Base-by-base conservation (phyloP, 1,140 invertebrate species). In the Trichonephila inaurata region DNA sequence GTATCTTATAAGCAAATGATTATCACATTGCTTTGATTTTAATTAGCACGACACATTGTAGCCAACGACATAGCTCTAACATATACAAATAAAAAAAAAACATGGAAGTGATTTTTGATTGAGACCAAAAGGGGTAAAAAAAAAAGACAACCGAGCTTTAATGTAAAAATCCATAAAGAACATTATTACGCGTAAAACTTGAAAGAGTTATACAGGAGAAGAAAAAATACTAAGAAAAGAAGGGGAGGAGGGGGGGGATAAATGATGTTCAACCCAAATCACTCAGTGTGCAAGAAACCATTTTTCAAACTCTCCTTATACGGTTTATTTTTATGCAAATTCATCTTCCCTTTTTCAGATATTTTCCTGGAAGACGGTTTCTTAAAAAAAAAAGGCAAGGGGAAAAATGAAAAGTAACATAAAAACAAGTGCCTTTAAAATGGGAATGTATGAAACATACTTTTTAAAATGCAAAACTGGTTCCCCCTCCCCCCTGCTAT, bases 311-410 rank as follows among this genome's bases (percentile, higher is more conserved):
- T 77, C 72, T 19, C 33, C 72, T 77, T 77, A 69, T 77, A 77
- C n/a, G 14, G 72, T 77, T 77, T 33, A 77, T 77, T 77, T 77
- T 77, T 77, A 77, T 77, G 72, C 33, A 77, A 77, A 77, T 77
- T 77, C 72, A 77, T 77, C 72, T 77, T 77, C 2, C 16, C 28
- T 33, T 40, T 19, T 87, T 87, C 44, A 14, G 66, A 69, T 69
- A 69, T 69, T 69, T 69, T 28, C 10, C 66, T 14, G 66, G n/a
- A 69, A n/a, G 66, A 24, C n/a, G 66, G n/a, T 69, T 24, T 69
- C 1, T 1, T 28, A n/a, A n/a, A n/a, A n/a, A n/a, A n/a, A n/a
- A n/a, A n/a, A n/a, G 2, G 44, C 85, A 86, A 62, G 24, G 24
- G 44, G 40, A 66, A 66, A 66, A n/a, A 19, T 64, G 14, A 72